Percentiles rank a stretch among this genome's conserved stretches.
Evolutionary conservation across 2,797 vertebrate genomes (phyloP).

Genomic region (Rousettus madagascariensis): DNA sequence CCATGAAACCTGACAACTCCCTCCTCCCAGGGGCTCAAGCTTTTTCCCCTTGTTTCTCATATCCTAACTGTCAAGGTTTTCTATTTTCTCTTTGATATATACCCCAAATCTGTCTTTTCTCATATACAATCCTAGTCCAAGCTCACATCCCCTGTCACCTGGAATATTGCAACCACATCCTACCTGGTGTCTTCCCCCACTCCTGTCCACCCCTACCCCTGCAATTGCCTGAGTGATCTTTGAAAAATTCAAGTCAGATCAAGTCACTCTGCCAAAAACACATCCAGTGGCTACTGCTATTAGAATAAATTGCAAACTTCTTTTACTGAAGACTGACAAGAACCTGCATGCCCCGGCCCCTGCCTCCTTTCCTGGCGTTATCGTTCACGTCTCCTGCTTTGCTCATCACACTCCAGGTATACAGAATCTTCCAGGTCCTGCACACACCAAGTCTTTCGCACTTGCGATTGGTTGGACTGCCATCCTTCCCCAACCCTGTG

Average conservation of each 20-base stretch:
- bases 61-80: not conserved
- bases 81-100: not conserved
- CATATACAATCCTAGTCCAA: not conserved
- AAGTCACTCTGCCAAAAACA: not conserved
- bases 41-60: not conserved
- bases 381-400: too few species aligned
- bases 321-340: not conserved
- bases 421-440: not conserved
- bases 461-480: not conserved
- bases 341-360: not conserved
- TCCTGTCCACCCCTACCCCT: not conserved
- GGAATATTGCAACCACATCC: not conserved
- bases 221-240: not conserved
- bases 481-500: not conserved
- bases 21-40: not conserved
- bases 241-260: conserved; percentile 34
- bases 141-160: not conserved
- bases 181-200: not conserved
- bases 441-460: not conserved
- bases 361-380: not conserved
- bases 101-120: not conserved
- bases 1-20: not conserved
- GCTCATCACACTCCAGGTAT: rapidly evolving
- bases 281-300: not conserved
- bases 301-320: not conserved